phyloP scores from a whole-genome alignment of 1,140 invertebrate genomes.

The Hycleus cichorii region DNA sequence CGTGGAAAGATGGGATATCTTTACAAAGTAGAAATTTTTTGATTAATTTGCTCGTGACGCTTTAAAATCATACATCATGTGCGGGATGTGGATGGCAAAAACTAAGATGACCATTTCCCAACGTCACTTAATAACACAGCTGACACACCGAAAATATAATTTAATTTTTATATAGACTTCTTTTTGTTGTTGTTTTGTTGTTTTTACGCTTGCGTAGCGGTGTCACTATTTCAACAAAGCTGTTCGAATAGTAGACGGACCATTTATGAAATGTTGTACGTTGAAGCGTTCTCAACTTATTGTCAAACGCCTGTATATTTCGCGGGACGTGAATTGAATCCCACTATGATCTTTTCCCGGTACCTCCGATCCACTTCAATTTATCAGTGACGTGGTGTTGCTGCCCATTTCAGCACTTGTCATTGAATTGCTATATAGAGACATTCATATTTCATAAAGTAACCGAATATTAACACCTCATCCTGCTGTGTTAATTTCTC shows the following conservation, averaged over 20 bases:
- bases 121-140: conserved; percentile 24
- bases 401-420: conserved; percentile 35
- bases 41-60: conserved; percentile 20
- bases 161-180: conserved; percentile 21
- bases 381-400: conserved; percentile 29
- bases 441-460: too few species aligned
- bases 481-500: too few species aligned
- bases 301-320: conserved; percentile 30
- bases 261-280: conserved; percentile 8
- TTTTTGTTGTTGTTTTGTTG: not conserved
- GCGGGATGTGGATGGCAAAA: conserved; percentile 18
- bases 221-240: conserved; percentile 8
- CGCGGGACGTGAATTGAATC: conserved; percentile 34
- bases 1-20: too few species aligned
- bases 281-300: conserved; percentile 19
- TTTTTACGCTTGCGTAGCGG: conserved; percentile 15
- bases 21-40: conserved; percentile 13
- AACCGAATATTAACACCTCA: too few species aligned
- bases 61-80: conserved; percentile 27
- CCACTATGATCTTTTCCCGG: conserved; percentile 23
- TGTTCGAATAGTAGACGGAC: not conserved
- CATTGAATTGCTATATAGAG: conserved; percentile 8
- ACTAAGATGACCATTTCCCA: conserved; percentile 21
- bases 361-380: conserved; percentile 31
- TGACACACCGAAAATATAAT: conserved; percentile 27